Conservation (phyloP, 2,797 vertebrate genomes). For the Pyrrhura leucotis region DNA sequence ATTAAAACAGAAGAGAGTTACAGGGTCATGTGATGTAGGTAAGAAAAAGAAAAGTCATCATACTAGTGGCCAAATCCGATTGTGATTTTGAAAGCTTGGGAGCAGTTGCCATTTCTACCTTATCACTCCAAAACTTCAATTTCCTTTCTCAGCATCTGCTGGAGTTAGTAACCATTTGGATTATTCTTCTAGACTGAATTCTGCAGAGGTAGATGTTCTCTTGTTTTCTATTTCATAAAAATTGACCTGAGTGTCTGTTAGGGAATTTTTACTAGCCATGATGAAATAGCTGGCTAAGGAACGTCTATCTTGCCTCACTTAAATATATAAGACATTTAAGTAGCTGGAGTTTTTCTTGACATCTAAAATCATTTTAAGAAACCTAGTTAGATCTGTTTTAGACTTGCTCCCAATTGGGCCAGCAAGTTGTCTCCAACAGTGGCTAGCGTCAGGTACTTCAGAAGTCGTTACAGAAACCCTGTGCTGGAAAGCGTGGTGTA, state of each 20-base stretch:
- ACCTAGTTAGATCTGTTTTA: background rate
- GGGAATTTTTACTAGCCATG: background rate
- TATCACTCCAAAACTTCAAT: background rate
- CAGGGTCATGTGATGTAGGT: background rate
- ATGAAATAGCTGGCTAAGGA: background rate
- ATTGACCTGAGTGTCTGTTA: background rate
- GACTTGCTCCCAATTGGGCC: background rate
- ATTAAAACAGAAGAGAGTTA: background rate
- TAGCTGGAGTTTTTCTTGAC: background rate
- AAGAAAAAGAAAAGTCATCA: background rate
- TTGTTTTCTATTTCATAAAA: background rate
- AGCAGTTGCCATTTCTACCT: background rate
- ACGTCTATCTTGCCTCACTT: background rate
- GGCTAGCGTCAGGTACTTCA: background rate
- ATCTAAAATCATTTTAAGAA: background rate
- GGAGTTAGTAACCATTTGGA: background rate
- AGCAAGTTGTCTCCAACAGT: background rate
- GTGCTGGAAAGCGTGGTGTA: background rate
- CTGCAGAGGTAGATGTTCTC: background rate
- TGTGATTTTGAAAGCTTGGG: background rate
- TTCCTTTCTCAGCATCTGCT: background rate
- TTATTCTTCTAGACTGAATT: background rate
- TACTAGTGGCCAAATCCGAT: background rate
- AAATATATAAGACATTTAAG: background rate
- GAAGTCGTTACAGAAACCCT: background rate